phyloP scores from a whole-genome alignment of 2,797 vertebrate genomes.

The Pachyuromys duprasi region DNA sequence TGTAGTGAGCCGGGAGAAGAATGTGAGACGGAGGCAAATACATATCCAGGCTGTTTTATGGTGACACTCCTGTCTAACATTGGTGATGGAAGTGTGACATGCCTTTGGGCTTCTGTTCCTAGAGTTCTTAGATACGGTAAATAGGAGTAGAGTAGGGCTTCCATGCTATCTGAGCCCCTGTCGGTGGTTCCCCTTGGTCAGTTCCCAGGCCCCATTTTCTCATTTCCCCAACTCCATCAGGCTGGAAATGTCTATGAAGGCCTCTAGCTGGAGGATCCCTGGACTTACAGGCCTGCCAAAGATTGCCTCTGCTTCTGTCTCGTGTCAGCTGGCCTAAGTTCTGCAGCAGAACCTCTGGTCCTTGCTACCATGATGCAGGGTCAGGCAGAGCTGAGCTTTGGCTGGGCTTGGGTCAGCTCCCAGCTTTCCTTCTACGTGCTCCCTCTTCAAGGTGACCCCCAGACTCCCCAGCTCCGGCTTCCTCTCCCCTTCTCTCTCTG shows the following conservation, averaged over 20 bases:
- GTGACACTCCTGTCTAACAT: fast-evolving
- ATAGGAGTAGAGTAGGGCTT: not conserved
- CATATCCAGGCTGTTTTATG: not conserved
- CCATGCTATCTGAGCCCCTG: not conserved
- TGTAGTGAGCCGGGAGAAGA: fast-evolving
- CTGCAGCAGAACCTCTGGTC: not conserved
- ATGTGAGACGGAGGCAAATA: too few species aligned
- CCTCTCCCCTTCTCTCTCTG: not conserved
- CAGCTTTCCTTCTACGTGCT: not conserved
- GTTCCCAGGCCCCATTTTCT: not conserved
- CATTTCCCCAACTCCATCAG: not conserved
- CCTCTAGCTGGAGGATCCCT: not conserved
- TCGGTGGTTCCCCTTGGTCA: not conserved
- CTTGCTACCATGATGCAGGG: not conserved
- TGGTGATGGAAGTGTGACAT: too few species aligned
- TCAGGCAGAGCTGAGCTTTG: not conserved
- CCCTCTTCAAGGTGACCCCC: not conserved
- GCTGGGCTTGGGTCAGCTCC: not conserved
- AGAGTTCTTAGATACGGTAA: not conserved
- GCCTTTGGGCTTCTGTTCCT: not conserved
- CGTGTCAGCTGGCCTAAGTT: not conserved
- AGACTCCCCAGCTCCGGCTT: not conserved
- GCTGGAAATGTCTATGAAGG: not conserved
- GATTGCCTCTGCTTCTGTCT: not conserved
- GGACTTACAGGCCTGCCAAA: not conserved